Conservation (phyloP, 2,888 invertebrate species). For the Chalcosyrphus nemorum region DNA sequence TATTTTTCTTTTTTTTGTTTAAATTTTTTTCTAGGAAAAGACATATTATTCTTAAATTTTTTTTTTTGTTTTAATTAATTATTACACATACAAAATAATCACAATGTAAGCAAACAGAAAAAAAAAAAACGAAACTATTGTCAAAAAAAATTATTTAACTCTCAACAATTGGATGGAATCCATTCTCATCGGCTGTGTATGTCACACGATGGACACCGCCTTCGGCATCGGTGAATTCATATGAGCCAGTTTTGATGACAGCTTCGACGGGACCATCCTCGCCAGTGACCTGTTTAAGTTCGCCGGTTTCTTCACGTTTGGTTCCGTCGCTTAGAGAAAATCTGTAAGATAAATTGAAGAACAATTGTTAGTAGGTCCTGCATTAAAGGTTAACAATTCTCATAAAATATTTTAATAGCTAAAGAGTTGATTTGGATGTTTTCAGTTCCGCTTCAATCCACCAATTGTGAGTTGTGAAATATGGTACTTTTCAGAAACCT, state of each 20-base stretch:
- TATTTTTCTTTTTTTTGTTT: constrained; percentile 10
- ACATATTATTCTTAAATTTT: constrained; percentile 45
- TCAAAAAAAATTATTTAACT: constrained; percentile 67
- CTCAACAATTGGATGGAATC: constrained; percentile 75
- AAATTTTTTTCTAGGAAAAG: constrained; percentile 48
- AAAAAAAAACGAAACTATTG: constrained; percentile 60
- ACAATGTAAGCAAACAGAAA: constrained; percentile 62
- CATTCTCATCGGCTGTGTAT: constrained; percentile 77
- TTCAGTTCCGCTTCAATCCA: no score
- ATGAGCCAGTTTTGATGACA: constrained; percentile 76
- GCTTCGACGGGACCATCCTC: constrained; percentile 75
- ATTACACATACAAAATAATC: constrained; percentile 64
- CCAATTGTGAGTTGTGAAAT: no score
- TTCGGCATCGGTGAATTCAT: constrained; percentile 75
- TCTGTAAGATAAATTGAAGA: constrained; percentile 50
- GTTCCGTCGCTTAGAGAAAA: constrained; percentile 75
- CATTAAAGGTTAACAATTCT: no score
- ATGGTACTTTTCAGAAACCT: no score
- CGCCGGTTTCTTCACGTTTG: constrained; percentile 75
- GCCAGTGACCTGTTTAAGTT: constrained; percentile 74
- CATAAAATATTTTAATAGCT: no score
- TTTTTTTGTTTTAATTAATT: constrained; percentile 42
- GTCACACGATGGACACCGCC: constrained; percentile 76
- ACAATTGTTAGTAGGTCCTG: no score
- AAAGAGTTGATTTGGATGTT: no score